Base-by-base conservation (phyloP, 2,113 vertebrate genomes). In the Tragulus kanchil region DNA sequence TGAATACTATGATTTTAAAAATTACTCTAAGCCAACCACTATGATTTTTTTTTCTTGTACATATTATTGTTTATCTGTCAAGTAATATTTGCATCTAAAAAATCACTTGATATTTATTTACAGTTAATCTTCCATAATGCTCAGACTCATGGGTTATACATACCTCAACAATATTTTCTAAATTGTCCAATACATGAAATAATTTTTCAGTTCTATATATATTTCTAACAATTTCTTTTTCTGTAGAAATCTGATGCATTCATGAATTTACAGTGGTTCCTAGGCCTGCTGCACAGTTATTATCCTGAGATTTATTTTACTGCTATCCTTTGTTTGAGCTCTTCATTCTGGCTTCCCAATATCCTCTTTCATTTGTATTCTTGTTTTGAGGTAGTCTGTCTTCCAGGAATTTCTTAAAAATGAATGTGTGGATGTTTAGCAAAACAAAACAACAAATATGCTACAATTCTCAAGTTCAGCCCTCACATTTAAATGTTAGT, bases 1-100 rank as follows among this genome's bases (percentile, higher is more conserved):
- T 77, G 93, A 58, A 58, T 85, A n/a, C 6, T 64, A 25, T 81
- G 42, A 73, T 64, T 67, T 83, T 90, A n/a, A 78, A 86, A 94
- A 48, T 59, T 36, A 36, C 36, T 36, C 36, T 36, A 36, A 36
- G 36, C 36, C 36, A 36, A 36, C 36, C 36, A 36, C 36, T 36
- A 36, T 36, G 36, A 36, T 36, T 28, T 26, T 92, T 92, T 64
- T 87, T 65, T 50, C n/a, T 61, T 81, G 28, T 26, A 42, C 36
- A 28, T 54, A 28, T 62, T 89, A 73, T 58, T 52, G 13, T 62
- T 91, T 85, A 58, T 88, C 58, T 92, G 85, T 6, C 3, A 85
- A 75, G 73, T 84, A 77, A 83, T 45, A 69, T 50, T 19, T 79
- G 4, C 3, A 1, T 94, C 94, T 17, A 14, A 54, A 50, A 45